phyloP scores from a whole-genome alignment of 2,113 vertebrate genomes.

The Ageneiosus marmoratus region DNA sequence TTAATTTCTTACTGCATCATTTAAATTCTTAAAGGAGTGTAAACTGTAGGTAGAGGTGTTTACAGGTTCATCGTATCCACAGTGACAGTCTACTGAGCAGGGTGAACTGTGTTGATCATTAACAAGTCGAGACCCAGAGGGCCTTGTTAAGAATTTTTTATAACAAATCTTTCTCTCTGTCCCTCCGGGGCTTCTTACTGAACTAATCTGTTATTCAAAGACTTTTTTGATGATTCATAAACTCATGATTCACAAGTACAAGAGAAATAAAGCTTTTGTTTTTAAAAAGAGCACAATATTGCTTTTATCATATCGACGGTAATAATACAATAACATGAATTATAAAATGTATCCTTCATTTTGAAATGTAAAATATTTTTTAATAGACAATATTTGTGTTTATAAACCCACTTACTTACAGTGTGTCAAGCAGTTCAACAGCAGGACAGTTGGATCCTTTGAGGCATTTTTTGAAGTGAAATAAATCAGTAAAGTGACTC shows the following conservation, averaged over 20 bases:
- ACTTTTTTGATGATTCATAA: background rate
- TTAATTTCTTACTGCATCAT: background rate
- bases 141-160: conserved; percentile 15
- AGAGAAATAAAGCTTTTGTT: background rate
- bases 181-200: background rate
- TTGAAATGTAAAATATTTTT: background rate
- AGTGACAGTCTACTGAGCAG: conserved; percentile 30
- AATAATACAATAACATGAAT: background rate
- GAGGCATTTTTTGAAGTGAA: background rate
- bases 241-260: background rate
- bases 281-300: background rate
- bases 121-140: conserved; percentile 9
- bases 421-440: too few relatives aligned
- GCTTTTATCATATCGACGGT: background rate
- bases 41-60: conserved; percentile 14
- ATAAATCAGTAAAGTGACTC: background rate
- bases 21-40: background rate
- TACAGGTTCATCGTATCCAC: conserved; percentile 40
- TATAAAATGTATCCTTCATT: background rate
- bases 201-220: background rate
- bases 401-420: background rate
- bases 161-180: background rate
- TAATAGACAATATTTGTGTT: background rate
- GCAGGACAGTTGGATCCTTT: too few relatives aligned
- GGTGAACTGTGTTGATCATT: conserved; percentile 7